Conservation (phyloP, 2,888 invertebrate genomes). For the Bombylius major region DNA sequence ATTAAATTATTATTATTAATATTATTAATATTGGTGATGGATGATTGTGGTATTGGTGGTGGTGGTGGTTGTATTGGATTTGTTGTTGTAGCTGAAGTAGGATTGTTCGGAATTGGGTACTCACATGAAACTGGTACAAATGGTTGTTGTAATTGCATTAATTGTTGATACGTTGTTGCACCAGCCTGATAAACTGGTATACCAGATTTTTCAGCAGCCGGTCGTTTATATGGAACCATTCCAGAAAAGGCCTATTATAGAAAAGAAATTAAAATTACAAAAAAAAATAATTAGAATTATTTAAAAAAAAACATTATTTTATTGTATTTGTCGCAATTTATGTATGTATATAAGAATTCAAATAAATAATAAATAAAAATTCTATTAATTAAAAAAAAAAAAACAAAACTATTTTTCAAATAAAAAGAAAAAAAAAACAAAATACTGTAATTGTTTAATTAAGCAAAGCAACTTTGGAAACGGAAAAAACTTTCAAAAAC, state of each 20-base stretch:
- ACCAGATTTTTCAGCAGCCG: slow-evolving; percentile 92
- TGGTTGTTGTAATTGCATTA: slow-evolving; percentile 86
- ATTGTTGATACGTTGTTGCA: slow-evolving; percentile 85
- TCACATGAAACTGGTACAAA: slow-evolving; percentile 99
- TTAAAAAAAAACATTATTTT: too few relatives aligned
- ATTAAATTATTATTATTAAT: too few relatives aligned
- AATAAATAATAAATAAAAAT: too few relatives aligned
- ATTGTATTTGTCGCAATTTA: too few relatives aligned
- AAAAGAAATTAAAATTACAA: slow-evolving; percentile 18
- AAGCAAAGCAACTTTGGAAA: too few relatives aligned
- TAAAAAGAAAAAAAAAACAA: too few relatives aligned
- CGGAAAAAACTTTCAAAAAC: too few relatives aligned
- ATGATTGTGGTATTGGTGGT: slow-evolving; percentile 20
- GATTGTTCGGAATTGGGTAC: slow-evolving; percentile 43
- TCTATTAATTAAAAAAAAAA: too few relatives aligned
- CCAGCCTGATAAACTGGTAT: slow-evolving; percentile 91
- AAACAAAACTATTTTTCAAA: too few relatives aligned
- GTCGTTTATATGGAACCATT: slow-evolving; percentile 91
- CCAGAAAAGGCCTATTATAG: slow-evolving; percentile 74
- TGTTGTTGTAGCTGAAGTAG: slow-evolving; percentile 26
- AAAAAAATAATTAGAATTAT: slow-evolving; percentile 11
- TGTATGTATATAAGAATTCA: too few relatives aligned
- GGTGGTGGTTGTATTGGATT: slow-evolving; percentile 20
- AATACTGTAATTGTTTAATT: too few relatives aligned
- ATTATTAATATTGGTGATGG: slow-evolving; percentile 5